Evolutionary conservation across 2,113 vertebrate species (phyloP).

Genomic region (Phrynocephalus versicolor): DNA sequence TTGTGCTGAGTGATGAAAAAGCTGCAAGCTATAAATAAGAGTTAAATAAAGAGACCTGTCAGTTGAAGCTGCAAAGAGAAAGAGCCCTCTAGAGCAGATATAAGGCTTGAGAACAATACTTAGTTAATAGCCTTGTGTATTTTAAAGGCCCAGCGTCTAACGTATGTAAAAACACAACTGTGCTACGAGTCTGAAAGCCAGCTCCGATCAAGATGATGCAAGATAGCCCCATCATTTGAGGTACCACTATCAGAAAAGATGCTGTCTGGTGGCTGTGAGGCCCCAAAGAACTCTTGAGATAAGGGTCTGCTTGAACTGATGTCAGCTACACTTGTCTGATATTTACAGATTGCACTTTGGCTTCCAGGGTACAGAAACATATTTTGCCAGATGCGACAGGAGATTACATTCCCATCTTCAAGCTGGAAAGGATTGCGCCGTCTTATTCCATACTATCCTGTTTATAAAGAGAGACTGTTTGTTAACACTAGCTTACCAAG

Average conservation of each 20-base stretch:
- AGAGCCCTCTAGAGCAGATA: constrained; percentile 45
- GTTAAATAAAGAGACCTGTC: constrained; percentile 68
- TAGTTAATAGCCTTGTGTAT: constrained; percentile 6
- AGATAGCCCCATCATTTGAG: neutral
- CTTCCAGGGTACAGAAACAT: neutral
- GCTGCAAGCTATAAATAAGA: constrained; percentile 66
- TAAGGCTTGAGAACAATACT: constrained; percentile 18
- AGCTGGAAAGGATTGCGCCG: constrained; percentile 35
- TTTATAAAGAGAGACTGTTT: constrained; percentile 14
- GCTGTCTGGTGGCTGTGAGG: neutral
- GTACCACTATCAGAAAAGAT: neutral
- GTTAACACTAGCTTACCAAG: neutral
- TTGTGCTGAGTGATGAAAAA: constrained; percentile 65
- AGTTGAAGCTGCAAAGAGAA: constrained; percentile 58
- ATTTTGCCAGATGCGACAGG: constrained; percentile 47
- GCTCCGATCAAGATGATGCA: neutral
- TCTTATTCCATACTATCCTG: constrained; percentile 42
- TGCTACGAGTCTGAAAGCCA: neutral
- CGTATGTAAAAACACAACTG: neutral
- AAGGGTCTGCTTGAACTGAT: rapidly evolving
- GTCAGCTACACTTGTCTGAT: neutral
- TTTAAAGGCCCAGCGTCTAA: neutral
- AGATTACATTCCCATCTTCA: constrained; percentile 52
- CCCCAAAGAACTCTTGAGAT: constrained; percentile 7
- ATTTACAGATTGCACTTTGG: neutral